Base-by-base conservation (phyloP, 1,140 invertebrate genomes). In the Hirudo medicinalis region DNA sequence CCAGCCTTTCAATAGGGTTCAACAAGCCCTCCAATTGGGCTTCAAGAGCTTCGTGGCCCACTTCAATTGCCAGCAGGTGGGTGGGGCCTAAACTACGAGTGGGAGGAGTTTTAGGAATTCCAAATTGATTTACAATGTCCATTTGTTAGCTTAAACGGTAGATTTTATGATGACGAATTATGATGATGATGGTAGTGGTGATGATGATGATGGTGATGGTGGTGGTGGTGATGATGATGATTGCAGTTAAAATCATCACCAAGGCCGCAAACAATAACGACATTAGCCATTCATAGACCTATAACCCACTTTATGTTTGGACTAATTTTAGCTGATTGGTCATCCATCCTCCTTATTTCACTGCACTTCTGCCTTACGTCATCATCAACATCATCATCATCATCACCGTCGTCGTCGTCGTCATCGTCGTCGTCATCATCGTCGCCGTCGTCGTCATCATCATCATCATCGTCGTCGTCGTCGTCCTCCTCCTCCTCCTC, bases 1-100 rank as follows among this genome's bases (percentile, higher is more conserved):
- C 57, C 22, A 25, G 57, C 57, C 57, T 15, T 63, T 63, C 57
- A 63, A 63, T 11, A 63, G 57, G 57, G 57, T 63, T 32, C 57
- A 63, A 13, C 57, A 63, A 32, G 57, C 57, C 29, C 57, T 63
- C 57, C 22, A 63, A 63, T 15, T 63, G 20, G 20, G 19, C 29
- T 32, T 63, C 57, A 25, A 63, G 22, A 63, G 22, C 57, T 63
- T 63, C 19, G 57, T 63, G 22, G 29, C 57, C 29, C 22, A 63
- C 19, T 22, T 63, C 57, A 63, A 63, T 63, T 63, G 57, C 20
- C 57, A 63, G 17, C 57, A 63, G 57, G 57, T 63, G 3, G 11
- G 57, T 13, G 57, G 6, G 8, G 43, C 13, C 11, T 49, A 49
- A 49, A 49, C 43, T 11, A 49, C 11, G 43, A 49, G 15, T 49